A percentile compares a stretch with the other conserved stretches of the same genome.
These are phyloP conservation scores for Papilio helenus DNA, from an alignment of 1,140 invertebrate genomes.

Conservation along the genomic window DNA sequence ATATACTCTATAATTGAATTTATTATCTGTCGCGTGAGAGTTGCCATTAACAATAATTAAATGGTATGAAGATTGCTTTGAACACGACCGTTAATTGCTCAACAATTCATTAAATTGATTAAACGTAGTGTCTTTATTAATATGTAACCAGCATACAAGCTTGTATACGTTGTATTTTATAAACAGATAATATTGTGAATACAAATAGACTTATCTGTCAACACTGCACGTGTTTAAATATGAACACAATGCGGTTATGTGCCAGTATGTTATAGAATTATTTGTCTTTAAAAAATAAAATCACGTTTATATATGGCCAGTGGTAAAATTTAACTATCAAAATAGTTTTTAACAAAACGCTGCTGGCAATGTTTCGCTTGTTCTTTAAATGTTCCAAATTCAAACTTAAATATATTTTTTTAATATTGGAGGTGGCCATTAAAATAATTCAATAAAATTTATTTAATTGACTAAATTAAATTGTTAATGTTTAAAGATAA, in stretches of 20 bases:
- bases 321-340: neutral
- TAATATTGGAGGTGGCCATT: neutral
- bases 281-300: neutral
- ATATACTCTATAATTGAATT: constrained; percentile 29
- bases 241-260: neutral
- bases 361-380: neutral
- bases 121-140: neutral
- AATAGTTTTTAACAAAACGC: neutral
- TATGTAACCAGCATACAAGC: neutral
- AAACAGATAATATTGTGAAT: constrained; percentile 18
- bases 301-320: neutral
- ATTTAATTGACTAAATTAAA: no score
- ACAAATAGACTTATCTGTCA: constrained; percentile 15
- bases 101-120: neutral
- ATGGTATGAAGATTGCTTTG: neutral
- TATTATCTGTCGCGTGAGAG: constrained; percentile 27
- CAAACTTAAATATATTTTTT: neutral
- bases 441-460: neutral
- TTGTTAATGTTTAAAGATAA: no score
- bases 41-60: constrained; percentile 3
- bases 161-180: neutral
- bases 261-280: neutral
- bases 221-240: constrained; percentile 8
- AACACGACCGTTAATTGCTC: neutral
- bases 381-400: neutral